These are phyloP conservation scores for Piscicola geometra DNA, from an alignment of 2,888 invertebrate genomes.

Conservation along the genomic window DNA sequence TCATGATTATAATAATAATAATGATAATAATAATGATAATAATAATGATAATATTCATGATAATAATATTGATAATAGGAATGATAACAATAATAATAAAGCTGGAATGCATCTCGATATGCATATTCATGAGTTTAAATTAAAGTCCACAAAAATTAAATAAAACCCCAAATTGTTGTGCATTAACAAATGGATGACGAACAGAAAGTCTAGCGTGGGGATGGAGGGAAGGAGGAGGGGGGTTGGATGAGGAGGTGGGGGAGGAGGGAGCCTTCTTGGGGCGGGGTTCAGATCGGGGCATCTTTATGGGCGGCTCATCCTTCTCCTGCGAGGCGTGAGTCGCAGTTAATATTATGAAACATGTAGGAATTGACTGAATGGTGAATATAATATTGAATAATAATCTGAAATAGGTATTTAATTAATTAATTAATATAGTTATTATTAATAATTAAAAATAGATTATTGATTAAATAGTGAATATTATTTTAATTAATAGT, in stretches of 20 bases:
- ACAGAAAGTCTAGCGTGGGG: not conserved
- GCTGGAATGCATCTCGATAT: not conserved
- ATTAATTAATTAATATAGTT: no score
- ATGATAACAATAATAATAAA: not conserved
- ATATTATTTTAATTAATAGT: no score
- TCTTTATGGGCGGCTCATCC: constrained; percentile 34
- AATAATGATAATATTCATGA: not conserved
- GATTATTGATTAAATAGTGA: no score
- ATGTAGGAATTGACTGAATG: constrained; percentile 26
- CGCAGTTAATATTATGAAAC: no score
- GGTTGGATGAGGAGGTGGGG: constrained; percentile 1
- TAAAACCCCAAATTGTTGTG: not conserved
- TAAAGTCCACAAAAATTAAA: not conserved
- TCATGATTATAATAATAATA: not conserved
- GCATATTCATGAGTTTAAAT: not conserved
- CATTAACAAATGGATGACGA: not conserved
- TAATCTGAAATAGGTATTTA: no score
- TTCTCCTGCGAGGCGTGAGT: constrained; percentile 44
- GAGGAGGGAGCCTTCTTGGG: constrained; percentile 25
- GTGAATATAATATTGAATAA: no score
- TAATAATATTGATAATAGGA: not conserved
- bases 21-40: constrained; percentile 1
- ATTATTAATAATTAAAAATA: no score
- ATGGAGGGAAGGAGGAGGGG: not conserved
- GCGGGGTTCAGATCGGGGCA: constrained; percentile 20